phyloP scores from a whole-genome alignment of 2,113 vertebrate genomes.

The Peromyscus californicus region DNA sequence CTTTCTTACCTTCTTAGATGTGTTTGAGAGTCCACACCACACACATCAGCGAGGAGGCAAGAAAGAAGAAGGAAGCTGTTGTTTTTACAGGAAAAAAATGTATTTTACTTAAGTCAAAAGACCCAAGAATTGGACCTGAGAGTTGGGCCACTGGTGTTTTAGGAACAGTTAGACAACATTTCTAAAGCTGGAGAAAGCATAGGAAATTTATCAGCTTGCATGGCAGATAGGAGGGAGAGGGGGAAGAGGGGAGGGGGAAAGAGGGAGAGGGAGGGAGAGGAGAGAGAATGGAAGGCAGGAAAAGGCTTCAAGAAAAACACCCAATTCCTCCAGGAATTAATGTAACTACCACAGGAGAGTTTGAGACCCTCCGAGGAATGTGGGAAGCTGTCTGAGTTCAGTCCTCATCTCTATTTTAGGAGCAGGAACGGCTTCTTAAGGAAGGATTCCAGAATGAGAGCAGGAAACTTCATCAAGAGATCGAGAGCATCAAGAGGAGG shows the following conservation, averaged over 20 bases:
- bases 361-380: rapidly evolving
- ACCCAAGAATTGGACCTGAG: no score
- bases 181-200: background rate
- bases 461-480: background rate
- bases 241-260: no score
- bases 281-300: background rate
- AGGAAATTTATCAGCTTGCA: background rate
- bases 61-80: background rate
- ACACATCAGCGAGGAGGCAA: background rate
- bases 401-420: background rate
- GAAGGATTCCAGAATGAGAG: background rate
- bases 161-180: background rate
- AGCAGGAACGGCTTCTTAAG: background rate
- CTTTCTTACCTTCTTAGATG: background rate
- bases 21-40: background rate
- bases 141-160: background rate
- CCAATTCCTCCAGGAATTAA: background rate
- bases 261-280: background rate
- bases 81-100: background rate
- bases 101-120: background rate
- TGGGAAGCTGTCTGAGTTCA: background rate
- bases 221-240: background rate
- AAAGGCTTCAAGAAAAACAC: background rate
- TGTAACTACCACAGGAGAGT: background rate
- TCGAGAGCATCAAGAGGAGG: rapidly evolving